These are phyloP conservation scores for Siderastrea siderea DNA, from an alignment of 92 coral and sea anemone species.

Conservation along the genomic window DNA sequence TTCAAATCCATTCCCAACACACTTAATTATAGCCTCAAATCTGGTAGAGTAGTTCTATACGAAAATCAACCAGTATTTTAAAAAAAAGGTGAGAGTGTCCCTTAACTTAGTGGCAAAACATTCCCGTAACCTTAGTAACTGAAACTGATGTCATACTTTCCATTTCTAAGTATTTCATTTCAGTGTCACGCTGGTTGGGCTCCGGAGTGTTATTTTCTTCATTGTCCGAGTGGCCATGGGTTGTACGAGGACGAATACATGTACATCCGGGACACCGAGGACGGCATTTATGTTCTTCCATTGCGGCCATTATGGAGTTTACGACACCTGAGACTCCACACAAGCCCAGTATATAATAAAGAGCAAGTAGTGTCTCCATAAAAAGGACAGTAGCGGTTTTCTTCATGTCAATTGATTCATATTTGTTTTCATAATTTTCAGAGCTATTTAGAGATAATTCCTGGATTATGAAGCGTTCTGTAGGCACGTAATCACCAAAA, in stretches of 20 bases:
- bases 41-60: too few relatives aligned
- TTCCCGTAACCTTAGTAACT: too few relatives aligned
- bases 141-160: neutral
- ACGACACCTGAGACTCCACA: slow-evolving; percentile 60
- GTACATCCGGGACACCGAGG: neutral
- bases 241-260: neutral
- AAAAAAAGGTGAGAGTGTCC: too few relatives aligned
- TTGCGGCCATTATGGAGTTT: slow-evolving; percentile 45
- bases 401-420: neutral
- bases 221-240: neutral
- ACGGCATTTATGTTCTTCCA: slow-evolving; percentile 27
- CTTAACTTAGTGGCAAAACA: too few relatives aligned
- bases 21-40: too few relatives aligned
- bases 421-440: too few relatives aligned
- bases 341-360: slow-evolving; percentile 18
- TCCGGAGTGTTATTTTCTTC: neutral
- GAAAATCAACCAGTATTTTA: too few relatives aligned
- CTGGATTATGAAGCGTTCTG: neutral
- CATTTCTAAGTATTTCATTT: neutral
- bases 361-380: neutral
- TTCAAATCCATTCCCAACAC: too few relatives aligned
- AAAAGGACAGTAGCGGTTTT: neutral
- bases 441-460: neutral
- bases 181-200: neutral
- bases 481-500: slow-evolving; percentile 47